Evolutionary conservation across 2,113 vertebrate genomes (phyloP).

Genomic region (Rhea americana): DNA sequence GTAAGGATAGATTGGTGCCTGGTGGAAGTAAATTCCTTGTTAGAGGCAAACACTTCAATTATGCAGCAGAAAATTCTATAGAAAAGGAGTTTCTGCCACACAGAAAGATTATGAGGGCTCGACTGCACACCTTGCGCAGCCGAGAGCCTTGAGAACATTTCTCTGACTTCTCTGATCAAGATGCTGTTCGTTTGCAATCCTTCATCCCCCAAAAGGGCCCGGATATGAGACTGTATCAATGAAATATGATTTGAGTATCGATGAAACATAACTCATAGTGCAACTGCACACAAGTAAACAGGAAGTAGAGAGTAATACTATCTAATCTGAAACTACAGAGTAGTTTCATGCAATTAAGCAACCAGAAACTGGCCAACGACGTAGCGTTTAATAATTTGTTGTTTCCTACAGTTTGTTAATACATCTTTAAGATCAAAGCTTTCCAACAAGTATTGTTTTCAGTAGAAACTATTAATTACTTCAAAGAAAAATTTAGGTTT

Average conservation of each 20-base stretch:
- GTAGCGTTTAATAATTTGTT: background rate
- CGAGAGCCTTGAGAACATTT: background rate
- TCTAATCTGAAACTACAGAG: background rate
- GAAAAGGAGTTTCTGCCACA: slow-evolving; percentile 30
- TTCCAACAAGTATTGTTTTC: background rate
- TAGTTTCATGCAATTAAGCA: background rate
- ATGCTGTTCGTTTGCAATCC: background rate
- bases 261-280: background rate
- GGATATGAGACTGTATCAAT: background rate
- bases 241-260: background rate
- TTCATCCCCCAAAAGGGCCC: background rate
- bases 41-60: slow-evolving; percentile 58
- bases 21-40: slow-evolving; percentile 50
- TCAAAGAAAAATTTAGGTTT: background rate
- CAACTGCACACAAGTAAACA: background rate
- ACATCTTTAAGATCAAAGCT: background rate
- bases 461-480: background rate
- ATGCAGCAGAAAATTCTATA: slow-evolving; percentile 48
- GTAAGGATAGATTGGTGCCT: slow-evolving; percentile 63
- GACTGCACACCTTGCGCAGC: background rate
- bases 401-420: slow-evolving; percentile 15
- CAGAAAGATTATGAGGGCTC: background rate
- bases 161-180: background rate
- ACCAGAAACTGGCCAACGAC: background rate
- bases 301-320: background rate